Evolutionary conservation across 2,888 invertebrate species (phyloP).

Genomic region (Digitonthophagus gazella): DNA sequence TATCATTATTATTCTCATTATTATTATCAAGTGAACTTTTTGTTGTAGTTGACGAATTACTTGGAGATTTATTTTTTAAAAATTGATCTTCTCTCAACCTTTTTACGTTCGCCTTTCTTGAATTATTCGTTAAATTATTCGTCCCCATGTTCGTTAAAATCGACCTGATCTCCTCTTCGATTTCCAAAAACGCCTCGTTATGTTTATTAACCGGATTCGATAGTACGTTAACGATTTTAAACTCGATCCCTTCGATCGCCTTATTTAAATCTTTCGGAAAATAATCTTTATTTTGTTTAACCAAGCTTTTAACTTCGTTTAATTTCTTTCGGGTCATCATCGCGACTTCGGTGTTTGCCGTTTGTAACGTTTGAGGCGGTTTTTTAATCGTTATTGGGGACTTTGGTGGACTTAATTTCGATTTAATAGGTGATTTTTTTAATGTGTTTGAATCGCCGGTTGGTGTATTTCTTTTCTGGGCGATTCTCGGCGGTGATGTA

Average conservation of each 20-base stretch:
- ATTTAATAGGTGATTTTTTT: background rate
- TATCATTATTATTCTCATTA: too few relatives aligned
- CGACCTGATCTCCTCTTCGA: conserved; percentile 24
- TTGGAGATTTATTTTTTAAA: too few relatives aligned
- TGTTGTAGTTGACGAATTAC: too few relatives aligned
- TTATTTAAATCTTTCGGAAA: conserved; percentile 21
- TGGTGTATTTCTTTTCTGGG: background rate
- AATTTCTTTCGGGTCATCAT: conserved; percentile 23
- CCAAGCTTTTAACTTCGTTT: conserved; percentile 21
- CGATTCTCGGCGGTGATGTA: background rate
- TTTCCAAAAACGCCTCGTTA: conserved; percentile 22
- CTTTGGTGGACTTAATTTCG: background rate
- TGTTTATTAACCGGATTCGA: conserved; percentile 24
- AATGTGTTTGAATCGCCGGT: background rate
- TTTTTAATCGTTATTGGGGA: conserved; percentile 3
- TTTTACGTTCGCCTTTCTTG: conserved; percentile 16
- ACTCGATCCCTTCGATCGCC: conserved; percentile 24
- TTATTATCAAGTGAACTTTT: too few relatives aligned
- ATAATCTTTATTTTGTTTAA: conserved; percentile 16
- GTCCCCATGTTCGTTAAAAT: conserved; percentile 18
- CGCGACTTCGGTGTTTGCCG: conserved; percentile 18
- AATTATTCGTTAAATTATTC: too few relatives aligned
- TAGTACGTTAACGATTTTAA: conserved; percentile 25
- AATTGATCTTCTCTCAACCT: too few relatives aligned
- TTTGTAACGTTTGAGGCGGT: background rate